phyloP scores from a whole-genome alignment of 2,888 invertebrate genomes.

The Lasioglossum malachurum region DNA sequence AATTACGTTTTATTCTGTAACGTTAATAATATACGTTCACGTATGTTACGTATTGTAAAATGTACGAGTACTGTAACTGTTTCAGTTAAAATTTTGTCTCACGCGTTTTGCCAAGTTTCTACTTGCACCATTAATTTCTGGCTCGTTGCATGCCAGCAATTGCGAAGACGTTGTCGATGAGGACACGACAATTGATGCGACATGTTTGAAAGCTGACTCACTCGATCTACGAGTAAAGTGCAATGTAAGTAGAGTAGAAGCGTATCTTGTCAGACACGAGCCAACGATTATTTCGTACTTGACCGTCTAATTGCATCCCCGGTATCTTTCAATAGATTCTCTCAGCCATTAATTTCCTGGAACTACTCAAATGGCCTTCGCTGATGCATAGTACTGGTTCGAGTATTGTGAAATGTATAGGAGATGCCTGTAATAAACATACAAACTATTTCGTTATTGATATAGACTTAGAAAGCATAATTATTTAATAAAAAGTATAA shows the following conservation, averaged over 20 bases:
- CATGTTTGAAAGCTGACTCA: slow-evolving; percentile 49
- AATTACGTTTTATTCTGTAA: background rate
- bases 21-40: background rate
- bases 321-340: slow-evolving; percentile 8
- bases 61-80: background rate
- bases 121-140: background rate
- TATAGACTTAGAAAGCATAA: background rate
- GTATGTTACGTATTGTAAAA: background rate
- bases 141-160: background rate
- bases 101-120: background rate
- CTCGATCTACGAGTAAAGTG: slow-evolving; percentile 42
- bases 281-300: slow-evolving; percentile 43
- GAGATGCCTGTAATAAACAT: background rate
- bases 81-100: background rate
- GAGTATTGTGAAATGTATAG: background rate
- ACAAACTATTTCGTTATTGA: background rate
- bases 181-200: slow-evolving; percentile 21
- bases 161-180: slow-evolving; percentile 2
- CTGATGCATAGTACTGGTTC: background rate
- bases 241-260: slow-evolving; percentile 53
- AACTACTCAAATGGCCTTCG: background rate
- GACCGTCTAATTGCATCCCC: slow-evolving; percentile 41
- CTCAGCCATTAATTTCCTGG: background rate
- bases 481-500: no score
- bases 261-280: slow-evolving; percentile 44